Conservation (phyloP, 37 sponge, comb jelly and placozoan genomes). For the Tethya wilhelma region DNA sequence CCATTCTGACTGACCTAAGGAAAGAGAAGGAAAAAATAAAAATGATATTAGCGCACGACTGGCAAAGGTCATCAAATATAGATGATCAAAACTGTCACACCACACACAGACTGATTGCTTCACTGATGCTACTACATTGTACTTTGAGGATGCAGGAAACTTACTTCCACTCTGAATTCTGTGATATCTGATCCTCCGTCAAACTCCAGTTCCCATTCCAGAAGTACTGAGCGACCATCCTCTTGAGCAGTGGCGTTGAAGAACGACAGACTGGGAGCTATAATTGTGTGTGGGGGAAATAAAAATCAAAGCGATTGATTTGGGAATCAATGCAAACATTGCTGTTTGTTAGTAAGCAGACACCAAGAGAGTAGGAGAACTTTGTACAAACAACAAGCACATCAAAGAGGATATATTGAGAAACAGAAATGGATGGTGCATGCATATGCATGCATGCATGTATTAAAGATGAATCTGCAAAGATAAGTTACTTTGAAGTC, state of each 20-base stretch:
- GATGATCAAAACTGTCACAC: not conserved
- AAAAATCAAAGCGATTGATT: not conserved
- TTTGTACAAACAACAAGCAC: not conserved
- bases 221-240: slow-evolving; percentile 16
- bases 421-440: too few relatives aligned
- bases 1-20: too few relatives aligned
- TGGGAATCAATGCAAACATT: not conserved
- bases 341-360: not conserved
- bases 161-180: not conserved
- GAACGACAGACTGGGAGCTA: slow-evolving; percentile 12
- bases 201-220: slow-evolving; percentile 36
- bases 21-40: too few relatives aligned
- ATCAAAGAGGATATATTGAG: not conserved
- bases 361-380: not conserved
- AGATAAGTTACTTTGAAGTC: too few relatives aligned
- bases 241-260: slow-evolving; percentile 12
- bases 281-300: not conserved
- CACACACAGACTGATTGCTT: too few relatives aligned
- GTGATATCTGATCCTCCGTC: slow-evolving; percentile 24
- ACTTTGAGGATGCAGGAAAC: not conserved
- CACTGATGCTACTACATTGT: too few relatives aligned
- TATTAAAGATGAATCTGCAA: too few relatives aligned
- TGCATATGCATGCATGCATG: too few relatives aligned
- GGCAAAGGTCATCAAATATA: too few relatives aligned
- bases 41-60: too few relatives aligned